Evolutionary conservation across 2,888 invertebrate species (phyloP).

Genomic region (Petrolisthes manimaculis): DNA sequence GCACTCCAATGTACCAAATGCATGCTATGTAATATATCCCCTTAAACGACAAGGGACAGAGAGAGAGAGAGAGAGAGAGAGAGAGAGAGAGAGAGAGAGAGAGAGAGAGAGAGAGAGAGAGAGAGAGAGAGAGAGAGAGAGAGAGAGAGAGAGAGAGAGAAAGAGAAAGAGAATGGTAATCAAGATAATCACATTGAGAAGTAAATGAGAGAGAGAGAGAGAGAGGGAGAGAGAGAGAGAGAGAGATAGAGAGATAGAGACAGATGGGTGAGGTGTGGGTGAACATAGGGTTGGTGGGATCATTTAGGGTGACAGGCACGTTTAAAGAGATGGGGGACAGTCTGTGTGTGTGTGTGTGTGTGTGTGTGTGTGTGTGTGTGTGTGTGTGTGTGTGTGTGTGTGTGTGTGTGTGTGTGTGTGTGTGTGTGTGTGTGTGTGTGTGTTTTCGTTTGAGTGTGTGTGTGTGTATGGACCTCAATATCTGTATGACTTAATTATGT

Average conservation of each 20-base stretch:
- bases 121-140: neutral
- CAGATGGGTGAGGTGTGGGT: no score
- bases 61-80: neutral
- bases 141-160: neutral
- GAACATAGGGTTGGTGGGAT: no score
- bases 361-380: constrained; percentile 32
- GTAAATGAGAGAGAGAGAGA: no score
- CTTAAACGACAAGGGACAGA: neutral
- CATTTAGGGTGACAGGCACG: no score
- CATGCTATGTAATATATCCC: no score
- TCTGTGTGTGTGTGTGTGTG: constrained; percentile 24
- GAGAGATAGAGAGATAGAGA: neutral
- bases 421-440: no score
- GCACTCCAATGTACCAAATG: no score
- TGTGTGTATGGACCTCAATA: neutral
- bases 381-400: constrained; percentile 21
- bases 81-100: neutral
- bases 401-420: constrained; percentile 27
- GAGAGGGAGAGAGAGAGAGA: no score
- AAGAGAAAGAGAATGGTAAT: neutral
- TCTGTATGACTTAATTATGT: neutral
- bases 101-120: neutral
- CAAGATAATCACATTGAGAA: no score
- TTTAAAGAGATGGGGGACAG: no score
- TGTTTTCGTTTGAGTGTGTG: no score